Evolutionary conservation across 2,888 invertebrate genomes (phyloP).

Genomic region (Synanthedon formicaeformis): DNA sequence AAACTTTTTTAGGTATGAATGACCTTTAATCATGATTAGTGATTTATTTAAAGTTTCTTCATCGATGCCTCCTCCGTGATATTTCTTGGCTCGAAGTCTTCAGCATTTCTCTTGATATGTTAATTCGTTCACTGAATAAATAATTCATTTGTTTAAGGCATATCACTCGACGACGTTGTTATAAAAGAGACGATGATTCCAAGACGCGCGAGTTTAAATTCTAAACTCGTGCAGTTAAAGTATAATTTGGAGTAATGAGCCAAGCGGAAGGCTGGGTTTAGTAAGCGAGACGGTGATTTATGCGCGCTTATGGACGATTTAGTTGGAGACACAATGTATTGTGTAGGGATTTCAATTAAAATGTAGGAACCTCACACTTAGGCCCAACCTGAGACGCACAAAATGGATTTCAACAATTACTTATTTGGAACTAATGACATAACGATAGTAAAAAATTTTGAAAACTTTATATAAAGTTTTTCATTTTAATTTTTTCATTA

Average conservation of each 20-base stretch:
- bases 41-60: too few species aligned
- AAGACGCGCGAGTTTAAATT: slow-evolving; percentile 4
- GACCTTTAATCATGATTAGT: too few species aligned
- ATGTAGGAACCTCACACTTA: not conserved
- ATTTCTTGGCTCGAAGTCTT: not conserved
- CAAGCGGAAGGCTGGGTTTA: not conserved
- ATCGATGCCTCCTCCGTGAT: too few species aligned
- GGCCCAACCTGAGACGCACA: too few species aligned
- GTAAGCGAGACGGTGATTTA: slow-evolving; percentile 4
- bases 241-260: slow-evolving; percentile 12
- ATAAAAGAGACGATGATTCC: slow-evolving; percentile 8
- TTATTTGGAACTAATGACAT: too few species aligned
- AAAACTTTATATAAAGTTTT: too few species aligned
- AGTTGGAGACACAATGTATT: slow-evolving; percentile 6
- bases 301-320: slow-evolving; percentile 9
- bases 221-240: slow-evolving; percentile 18
- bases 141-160: slow-evolving; percentile 61
- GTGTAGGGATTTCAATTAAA: slow-evolving; percentile 13
- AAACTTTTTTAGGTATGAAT: too few species aligned
- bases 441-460: too few species aligned
- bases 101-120: slow-evolving; percentile 50
- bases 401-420: too few species aligned
- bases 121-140: slow-evolving; percentile 64
- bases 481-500: too few species aligned
- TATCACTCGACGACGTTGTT: slow-evolving; percentile 52